Base-by-base conservation (phyloP, 2,113 vertebrate species). In the Myrmecobius fasciatus region DNA sequence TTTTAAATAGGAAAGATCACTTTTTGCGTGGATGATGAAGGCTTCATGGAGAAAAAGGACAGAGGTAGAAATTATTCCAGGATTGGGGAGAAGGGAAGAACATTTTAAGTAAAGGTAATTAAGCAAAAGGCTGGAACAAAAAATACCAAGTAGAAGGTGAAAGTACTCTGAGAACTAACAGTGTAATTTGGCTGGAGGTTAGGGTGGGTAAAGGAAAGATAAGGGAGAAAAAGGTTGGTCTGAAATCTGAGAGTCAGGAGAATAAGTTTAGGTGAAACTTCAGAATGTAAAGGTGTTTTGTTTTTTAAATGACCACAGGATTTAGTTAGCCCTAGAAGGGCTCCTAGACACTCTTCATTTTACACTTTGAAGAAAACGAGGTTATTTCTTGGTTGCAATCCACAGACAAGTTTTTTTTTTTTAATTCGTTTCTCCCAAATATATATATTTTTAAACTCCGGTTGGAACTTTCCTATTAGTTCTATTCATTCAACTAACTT, bases 191-290 rank as follows among this genome's bases (percentile, higher is more conserved):
- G 67, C 67, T 83, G 67, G 67, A 83, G 67, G 67, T 83, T 83
- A 83, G 67, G 67, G 67, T 83, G 67, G 67, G 67, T 83, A 83
- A 43, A 83, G 67, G n/a, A n/a, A 83, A 83, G 67, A 83, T 83
- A 83, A 83, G 67, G 20, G 67, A 83, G 67, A 22, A 83, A 83
- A 83, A 83, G 67, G n/a, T 43, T 83, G 17, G 67, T n/a, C n/a
- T 83, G 36, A 83, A 83, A 43, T 43, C 5, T 83, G 67, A n/a
- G 67, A 83, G 67, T 20, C n/a, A 8, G 60, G 36, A n/a, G 60
- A 75, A 20, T 75, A 20, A 36, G 6, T n/a, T n/a, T 14, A 67
- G 67, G 67, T n/a, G 36, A 83, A 83, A 83, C 67, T n/a, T 83
- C 67, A 24, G 67, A 8, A 75, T n/a, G 20, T 43, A 75, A 75